Percentiles rank a stretch among this genome's conserved stretches.
phyloP scores from a whole-genome alignment of 2,888 invertebrate species.

The Omphaloscelis lunosa region DNA sequence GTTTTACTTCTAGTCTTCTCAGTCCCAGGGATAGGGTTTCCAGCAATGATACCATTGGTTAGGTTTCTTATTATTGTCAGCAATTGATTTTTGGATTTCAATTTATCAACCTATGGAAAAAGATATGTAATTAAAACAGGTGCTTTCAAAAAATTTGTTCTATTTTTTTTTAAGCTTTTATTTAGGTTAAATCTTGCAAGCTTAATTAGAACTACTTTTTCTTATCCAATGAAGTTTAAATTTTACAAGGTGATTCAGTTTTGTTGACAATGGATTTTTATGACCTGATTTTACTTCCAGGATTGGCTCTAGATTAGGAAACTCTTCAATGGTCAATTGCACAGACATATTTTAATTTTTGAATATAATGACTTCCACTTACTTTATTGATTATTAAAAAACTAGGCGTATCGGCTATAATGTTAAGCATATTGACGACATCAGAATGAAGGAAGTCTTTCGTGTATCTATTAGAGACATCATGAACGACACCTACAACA shows the following conservation, averaged over 20 bases:
- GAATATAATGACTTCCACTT: constrained; percentile 63
- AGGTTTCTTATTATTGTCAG: constrained; percentile 93
- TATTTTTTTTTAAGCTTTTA: no score
- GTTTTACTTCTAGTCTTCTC: constrained; percentile 69
- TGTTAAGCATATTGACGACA: constrained; percentile 92
- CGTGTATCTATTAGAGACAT: constrained; percentile 93
- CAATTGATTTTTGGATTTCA: constrained; percentile 94
- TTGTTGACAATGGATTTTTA: neutral
- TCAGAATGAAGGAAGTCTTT: constrained; percentile 93
- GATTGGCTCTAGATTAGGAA: neutral
- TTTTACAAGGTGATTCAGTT: neutral
- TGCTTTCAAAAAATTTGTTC: neutral
- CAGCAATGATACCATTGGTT: constrained; percentile 91
- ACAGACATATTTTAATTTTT: no score
- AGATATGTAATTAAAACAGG: neutral
- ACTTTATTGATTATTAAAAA: constrained; percentile 98
- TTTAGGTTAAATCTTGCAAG: no score
- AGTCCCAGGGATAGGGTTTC: constrained; percentile 79
- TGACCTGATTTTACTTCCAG: neutral
- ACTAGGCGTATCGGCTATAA: constrained; percentile 91
- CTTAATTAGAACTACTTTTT: no score
- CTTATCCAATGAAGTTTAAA: no score
- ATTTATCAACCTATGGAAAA: constrained; percentile 91
- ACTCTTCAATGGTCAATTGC: neutral
- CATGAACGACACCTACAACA: constrained; percentile 96